Evolutionary conservation across 2,888 invertebrate genomes (phyloP).

Genomic region (Ormyrus nitidulus): DNA sequence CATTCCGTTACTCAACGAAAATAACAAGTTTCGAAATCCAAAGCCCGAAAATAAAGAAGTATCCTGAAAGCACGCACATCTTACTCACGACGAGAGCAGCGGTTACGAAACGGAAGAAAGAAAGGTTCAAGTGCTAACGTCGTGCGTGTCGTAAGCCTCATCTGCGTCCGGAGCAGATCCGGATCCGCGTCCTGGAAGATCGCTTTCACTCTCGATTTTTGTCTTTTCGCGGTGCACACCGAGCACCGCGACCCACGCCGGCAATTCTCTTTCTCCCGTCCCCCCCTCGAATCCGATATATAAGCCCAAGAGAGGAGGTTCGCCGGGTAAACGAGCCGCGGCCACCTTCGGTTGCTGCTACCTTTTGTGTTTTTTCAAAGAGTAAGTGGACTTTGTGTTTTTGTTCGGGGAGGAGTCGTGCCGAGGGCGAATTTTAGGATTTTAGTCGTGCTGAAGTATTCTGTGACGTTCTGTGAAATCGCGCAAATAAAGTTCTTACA

Average conservation of each 20-base stretch:
- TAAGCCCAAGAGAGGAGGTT: conserved; percentile 60
- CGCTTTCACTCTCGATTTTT: conserved; percentile 76
- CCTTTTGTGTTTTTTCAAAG: not conserved
- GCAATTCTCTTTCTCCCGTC: conserved; percentile 53
- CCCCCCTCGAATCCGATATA: conserved; percentile 58
- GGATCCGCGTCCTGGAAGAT: conserved; percentile 69
- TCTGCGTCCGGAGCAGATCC: conserved; percentile 60
- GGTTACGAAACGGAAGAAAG: conserved; percentile 21
- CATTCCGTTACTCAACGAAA: no score
- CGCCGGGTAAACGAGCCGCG: conserved; percentile 44
- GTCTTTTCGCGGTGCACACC: conserved; percentile 45
- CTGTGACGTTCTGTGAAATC: no score
- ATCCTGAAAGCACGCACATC: conserved; percentile 15
- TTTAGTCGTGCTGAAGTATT: no score
- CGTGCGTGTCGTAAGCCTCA: conserved; percentile 41
- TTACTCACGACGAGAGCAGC: not conserved
- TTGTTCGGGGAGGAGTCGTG: not conserved
- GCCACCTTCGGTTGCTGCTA: conserved; percentile 33
- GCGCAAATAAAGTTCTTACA: no score
- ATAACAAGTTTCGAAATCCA: no score
- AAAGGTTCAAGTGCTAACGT: not conserved
- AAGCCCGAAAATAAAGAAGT: not conserved
- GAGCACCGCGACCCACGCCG: conserved; percentile 60
- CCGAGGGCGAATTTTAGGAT: no score
- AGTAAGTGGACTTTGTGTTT: conserved; percentile 22